Percentiles rank a stretch among this genome's conserved stretches.
These are phyloP conservation scores for Lucinisca nassula DNA, from an alignment of 2,888 invertebrate genomes.

Conservation along the genomic window DNA sequence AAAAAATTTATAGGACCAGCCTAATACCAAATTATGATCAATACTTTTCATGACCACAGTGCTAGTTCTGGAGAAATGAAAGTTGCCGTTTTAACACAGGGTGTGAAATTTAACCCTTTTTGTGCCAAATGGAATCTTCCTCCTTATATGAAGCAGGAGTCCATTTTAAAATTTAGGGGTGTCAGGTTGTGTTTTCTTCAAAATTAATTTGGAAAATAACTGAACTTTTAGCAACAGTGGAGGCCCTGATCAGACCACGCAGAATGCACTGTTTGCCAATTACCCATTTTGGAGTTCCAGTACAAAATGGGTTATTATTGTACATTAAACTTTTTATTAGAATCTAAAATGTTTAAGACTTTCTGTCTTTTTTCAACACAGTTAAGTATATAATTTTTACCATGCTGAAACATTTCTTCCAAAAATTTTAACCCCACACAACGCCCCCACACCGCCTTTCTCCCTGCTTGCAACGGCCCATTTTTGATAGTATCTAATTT, in stretches of 20 bases:
- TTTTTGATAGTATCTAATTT: background rate
- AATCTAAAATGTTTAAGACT: background rate
- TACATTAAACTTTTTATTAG: background rate
- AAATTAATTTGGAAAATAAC: background rate
- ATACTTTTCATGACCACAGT: no score
- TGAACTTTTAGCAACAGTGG: no score
- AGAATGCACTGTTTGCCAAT: no score
- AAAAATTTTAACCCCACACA: background rate
- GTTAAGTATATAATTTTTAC: background rate
- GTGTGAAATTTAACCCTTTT: no score
- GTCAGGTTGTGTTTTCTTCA: background rate
- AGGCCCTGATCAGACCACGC: no score
- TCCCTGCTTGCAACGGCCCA: background rate
- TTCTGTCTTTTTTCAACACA: background rate
- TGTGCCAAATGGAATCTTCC: no score
- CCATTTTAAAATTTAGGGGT: background rate
- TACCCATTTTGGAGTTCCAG: background rate
- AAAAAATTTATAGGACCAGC: no score
- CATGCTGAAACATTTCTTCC: background rate
- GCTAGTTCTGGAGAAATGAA: no score
- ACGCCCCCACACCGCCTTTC: no score
- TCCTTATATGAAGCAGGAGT: no score
- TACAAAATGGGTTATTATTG: background rate
- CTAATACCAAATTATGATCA: no score
- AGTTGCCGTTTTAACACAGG: no score